Percentiles rank a stretch among this genome's conserved stretches.
phyloP scores from a whole-genome alignment of 2,797 vertebrate genomes.

The Diplodus puntazzo region DNA sequence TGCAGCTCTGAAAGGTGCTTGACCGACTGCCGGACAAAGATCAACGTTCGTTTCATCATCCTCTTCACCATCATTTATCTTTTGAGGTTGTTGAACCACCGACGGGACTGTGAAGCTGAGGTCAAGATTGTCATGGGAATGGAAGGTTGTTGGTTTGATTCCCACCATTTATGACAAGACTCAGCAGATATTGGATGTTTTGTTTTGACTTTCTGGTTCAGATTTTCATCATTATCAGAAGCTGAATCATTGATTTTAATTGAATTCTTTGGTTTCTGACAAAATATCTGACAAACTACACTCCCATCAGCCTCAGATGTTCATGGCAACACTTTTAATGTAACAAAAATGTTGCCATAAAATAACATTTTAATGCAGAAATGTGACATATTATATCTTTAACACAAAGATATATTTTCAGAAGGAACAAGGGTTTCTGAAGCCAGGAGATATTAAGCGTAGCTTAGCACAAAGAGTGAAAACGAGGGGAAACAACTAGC shows the following conservation, averaged over 20 bases:
- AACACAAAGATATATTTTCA: too few relatives aligned
- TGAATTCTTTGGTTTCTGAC: background rate
- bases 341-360: too few relatives aligned
- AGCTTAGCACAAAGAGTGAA: too few relatives aligned
- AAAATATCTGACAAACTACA: too few relatives aligned
- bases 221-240: background rate
- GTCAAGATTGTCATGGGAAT: background rate
- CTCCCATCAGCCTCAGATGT: too few relatives aligned
- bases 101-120: background rate
- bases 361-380: too few relatives aligned
- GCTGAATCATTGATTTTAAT: background rate
- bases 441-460: too few relatives aligned
- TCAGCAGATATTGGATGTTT: background rate
- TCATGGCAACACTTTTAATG: too few relatives aligned
- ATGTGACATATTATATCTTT: too few relatives aligned
- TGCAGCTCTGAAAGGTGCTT: conserved; percentile 18
- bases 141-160: background rate
- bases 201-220: background rate
- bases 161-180: background rate
- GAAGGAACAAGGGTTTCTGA: too few relatives aligned
- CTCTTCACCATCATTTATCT: background rate
- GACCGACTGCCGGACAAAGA: conserved; percentile 25
- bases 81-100: conserved; percentile 13
- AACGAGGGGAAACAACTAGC: too few relatives aligned
- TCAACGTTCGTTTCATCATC: conserved; percentile 42